Evolutionary conservation across 2,797 vertebrate species (phyloP), one percentile per base, ranked within the genome.

Genomic region (Channallabes apus): DNA sequence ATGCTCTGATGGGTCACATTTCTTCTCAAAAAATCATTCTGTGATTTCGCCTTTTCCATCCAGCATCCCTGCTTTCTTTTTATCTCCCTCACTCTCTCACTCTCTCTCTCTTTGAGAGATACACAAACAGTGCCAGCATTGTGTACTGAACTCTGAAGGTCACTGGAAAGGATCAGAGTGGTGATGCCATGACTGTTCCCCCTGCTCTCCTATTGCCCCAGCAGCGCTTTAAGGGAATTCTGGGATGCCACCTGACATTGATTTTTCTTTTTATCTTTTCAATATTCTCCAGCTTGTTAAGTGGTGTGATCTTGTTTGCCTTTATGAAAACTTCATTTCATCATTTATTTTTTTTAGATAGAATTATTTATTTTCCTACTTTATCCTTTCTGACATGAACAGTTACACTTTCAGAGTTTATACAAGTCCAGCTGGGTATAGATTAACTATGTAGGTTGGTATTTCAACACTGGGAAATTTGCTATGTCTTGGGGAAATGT

Each of bases 81-180:
- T 73, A 4, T 73, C 24, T 51, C 72, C 3, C 15, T 75, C 72
- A 27, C 27, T 32, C 72, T 75, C 72, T 75, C 5, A 54, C n/a
- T 32, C 17, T 76, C n/a, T 76, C 24, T 62, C 54, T 85, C 69
- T 51, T 14, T 46, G 24, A 80, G 18, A n/a, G 29, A 68, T 69
- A 27, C 68, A 76, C 80, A 84, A 61, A 27, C 59, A 27, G 56
- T 41, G 35, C 83, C 65, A 59, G 9, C 71, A 72, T 80, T 35
- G 46, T 81, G 58, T 76, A 82, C 78, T 80, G 65, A 88, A 80
- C 72, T 73, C 82, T 61, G 85, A 80, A 87, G 84, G 87, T 88
- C 82, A 85, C 58, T 76, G 65, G 32, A 84, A 80, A 83, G 84
- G 56, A 86, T 82, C 73, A 83, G 75, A 84, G 58, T 15, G n/a